Conservation (phyloP, 2,888 invertebrate genomes). For the Chalcosyrphus nemorum region DNA sequence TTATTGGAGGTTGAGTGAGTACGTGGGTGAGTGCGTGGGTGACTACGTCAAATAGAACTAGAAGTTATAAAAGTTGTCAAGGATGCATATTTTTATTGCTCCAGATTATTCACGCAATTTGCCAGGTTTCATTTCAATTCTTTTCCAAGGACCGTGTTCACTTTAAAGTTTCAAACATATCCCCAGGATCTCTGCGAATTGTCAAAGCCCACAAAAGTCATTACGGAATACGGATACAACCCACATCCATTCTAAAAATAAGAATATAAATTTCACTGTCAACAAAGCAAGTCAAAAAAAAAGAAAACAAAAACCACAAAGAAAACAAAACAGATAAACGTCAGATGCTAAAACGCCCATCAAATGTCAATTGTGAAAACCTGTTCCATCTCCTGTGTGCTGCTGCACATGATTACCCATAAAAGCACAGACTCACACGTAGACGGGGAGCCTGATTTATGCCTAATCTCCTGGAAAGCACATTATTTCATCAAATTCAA, state of each 20-base stretch:
- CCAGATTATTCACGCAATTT: too few species aligned
- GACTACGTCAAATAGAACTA: too few species aligned
- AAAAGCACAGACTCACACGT: neutral
- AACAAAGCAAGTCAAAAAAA: conserved; percentile 12
- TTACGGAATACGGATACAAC: neutral
- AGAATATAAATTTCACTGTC: neutral
- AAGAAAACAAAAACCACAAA: conserved; percentile 17
- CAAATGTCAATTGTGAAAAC: conserved; percentile 63
- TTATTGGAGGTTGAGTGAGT: too few species aligned
- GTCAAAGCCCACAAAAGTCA: neutral
- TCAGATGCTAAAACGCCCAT: conserved; percentile 61
- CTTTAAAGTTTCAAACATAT: neutral
- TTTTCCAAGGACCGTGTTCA: neutral
- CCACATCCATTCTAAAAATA: neutral
- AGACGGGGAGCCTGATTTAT: conserved; percentile 50
- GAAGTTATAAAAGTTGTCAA: too few species aligned
- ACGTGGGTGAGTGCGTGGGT: too few species aligned
- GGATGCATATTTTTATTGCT: too few species aligned
- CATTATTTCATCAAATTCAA: conserved; percentile 72
- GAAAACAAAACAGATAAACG: conserved; percentile 43
- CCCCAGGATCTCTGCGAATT: neutral
- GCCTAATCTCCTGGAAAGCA: conserved; percentile 64
- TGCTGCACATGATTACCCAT: neutral
- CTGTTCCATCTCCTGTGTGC: conserved; percentile 16
- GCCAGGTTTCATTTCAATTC: too few species aligned